These are phyloP conservation scores for Apocrypta bakeri DNA, from an alignment of 1,140 invertebrate genomes.

Conservation along the genomic window DNA sequence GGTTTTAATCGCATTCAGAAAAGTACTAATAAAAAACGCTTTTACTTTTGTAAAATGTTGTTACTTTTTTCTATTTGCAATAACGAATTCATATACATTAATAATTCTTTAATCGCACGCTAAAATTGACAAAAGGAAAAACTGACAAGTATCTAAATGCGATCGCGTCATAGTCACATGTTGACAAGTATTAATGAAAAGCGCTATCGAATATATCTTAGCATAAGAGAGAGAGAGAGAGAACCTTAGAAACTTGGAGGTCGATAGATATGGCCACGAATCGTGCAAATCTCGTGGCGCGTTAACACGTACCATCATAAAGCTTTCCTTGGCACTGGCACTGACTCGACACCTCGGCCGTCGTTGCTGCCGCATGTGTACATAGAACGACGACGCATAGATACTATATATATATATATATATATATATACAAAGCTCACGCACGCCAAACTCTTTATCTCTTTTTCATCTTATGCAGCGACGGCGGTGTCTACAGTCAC, in stretches of 20 bases:
- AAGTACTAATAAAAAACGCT: too few relatives aligned
- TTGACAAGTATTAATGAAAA: too few relatives aligned
- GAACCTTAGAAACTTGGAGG: not conserved
- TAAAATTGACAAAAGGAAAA: too few relatives aligned
- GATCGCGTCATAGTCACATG: too few relatives aligned
- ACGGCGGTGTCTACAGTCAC: not conserved
- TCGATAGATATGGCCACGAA: not conserved
- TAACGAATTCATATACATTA: too few relatives aligned
- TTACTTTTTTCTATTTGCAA: too few relatives aligned
- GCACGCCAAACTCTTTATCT: not conserved
- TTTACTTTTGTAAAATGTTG: too few relatives aligned
- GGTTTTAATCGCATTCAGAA: too few relatives aligned
- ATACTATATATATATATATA: too few relatives aligned
- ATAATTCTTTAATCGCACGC: too few relatives aligned
- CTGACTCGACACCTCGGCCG: not conserved
- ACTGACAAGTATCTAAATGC: too few relatives aligned
- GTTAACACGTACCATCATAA: not conserved
- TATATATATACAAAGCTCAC: not conserved
- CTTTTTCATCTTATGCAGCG: not conserved
- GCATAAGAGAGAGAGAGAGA: not conserved
- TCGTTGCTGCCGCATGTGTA: not conserved
- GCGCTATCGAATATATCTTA: too few relatives aligned
- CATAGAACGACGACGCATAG: not conserved
- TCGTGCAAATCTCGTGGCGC: not conserved
- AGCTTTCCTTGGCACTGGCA: conserved; percentile 1